These are phyloP conservation scores for Musca domestica DNA, from an alignment of 1,140 invertebrate species.

Conservation along the genomic window DNA sequence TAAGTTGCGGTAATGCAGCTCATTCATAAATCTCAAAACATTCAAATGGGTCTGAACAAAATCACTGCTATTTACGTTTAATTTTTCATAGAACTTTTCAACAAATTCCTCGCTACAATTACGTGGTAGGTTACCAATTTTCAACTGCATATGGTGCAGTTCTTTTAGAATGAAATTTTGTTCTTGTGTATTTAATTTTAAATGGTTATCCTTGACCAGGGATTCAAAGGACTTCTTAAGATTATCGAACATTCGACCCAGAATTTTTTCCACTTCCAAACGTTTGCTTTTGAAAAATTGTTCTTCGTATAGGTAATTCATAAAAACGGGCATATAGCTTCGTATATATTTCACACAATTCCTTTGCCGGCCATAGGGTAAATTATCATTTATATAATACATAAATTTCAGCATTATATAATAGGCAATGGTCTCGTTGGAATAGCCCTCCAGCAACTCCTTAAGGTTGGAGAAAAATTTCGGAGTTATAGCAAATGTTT, in stretches of 20 bases:
- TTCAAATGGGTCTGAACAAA: slow-evolving; percentile 37
- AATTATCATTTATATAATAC: slow-evolving; percentile 30
- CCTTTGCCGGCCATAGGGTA: slow-evolving; percentile 24
- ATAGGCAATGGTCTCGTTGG: slow-evolving; percentile 38
- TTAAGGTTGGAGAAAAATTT: slow-evolving; percentile 31
- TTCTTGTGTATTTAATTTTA: slow-evolving; percentile 28
- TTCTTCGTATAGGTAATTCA: slow-evolving; percentile 36
- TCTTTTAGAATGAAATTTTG: slow-evolving; percentile 31
- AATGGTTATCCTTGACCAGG: slow-evolving; percentile 29
- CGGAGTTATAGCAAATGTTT: slow-evolving; percentile 26
- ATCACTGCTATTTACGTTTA: slow-evolving; percentile 25
- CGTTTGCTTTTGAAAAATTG: slow-evolving; percentile 29
- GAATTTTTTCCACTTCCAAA: slow-evolving; percentile 21
- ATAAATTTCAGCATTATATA: slow-evolving; percentile 43
- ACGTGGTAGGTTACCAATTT: slow-evolving; percentile 37
- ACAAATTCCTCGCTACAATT: slow-evolving; percentile 23
- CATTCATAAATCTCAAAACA: slow-evolving; percentile 28
- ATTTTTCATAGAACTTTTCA: slow-evolving; percentile 25
- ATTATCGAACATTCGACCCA: slow-evolving; percentile 26
- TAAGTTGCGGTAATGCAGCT: slow-evolving; percentile 24
- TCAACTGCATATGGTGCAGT: slow-evolving; percentile 30
- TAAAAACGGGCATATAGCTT: slow-evolving; percentile 35
- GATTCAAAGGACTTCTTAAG: slow-evolving; percentile 26
- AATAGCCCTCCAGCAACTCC: slow-evolving; percentile 25
- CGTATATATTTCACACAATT: slow-evolving; percentile 33